A percentile compares a stretch with the other conserved stretches of the same genome.
phyloP scores from a whole-genome alignment of 37 sponge, comb jelly and placozoan species.

The Eunapius fragilis region DNA sequence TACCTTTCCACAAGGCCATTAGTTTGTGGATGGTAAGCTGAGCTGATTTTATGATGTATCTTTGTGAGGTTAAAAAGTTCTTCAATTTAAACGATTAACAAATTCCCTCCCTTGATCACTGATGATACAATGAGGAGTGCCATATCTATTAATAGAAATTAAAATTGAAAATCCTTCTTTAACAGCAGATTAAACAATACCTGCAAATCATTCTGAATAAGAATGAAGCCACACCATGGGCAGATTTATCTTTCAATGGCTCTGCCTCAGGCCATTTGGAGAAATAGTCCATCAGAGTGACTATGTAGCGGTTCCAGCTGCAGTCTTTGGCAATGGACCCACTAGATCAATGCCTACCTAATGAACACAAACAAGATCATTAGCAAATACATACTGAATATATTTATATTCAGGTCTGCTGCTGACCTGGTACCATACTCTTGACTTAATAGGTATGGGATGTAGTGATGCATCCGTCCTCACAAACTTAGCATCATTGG shows the following conservation, averaged over 20 bases:
- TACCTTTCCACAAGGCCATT: constrained; percentile 37
- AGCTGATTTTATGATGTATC: constrained; percentile 26
- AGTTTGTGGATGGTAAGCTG: constrained; percentile 46
- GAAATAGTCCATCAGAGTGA: constrained; percentile 44
- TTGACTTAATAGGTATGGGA: constrained; percentile 36
- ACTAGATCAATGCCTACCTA: constrained; percentile 52
- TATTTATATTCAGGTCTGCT: neutral
- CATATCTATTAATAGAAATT: constrained; percentile 14
- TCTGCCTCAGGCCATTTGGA: constrained; percentile 58
- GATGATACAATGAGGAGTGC: constrained; percentile 10
- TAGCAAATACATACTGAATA: neutral
- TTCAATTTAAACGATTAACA: constrained; percentile 33
- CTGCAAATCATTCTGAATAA: constrained; percentile 44
- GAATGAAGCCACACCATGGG: constrained; percentile 30
- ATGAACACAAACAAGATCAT: neutral
- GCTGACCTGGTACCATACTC: constrained; percentile 37
- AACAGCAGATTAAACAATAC: neutral
- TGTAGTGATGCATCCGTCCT: constrained; percentile 18
- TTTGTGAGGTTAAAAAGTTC: constrained; percentile 27
- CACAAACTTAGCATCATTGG: constrained; percentile 25
- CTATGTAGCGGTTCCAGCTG: constrained; percentile 32
- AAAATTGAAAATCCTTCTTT: neutral
- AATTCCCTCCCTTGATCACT: constrained; percentile 39
- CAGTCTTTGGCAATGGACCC: constrained; percentile 37
- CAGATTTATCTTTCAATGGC: constrained; percentile 17